These are phyloP conservation scores for Pontoporia blainvillei DNA, from an alignment of 2,113 vertebrate species.

Conservation along the genomic window DNA sequence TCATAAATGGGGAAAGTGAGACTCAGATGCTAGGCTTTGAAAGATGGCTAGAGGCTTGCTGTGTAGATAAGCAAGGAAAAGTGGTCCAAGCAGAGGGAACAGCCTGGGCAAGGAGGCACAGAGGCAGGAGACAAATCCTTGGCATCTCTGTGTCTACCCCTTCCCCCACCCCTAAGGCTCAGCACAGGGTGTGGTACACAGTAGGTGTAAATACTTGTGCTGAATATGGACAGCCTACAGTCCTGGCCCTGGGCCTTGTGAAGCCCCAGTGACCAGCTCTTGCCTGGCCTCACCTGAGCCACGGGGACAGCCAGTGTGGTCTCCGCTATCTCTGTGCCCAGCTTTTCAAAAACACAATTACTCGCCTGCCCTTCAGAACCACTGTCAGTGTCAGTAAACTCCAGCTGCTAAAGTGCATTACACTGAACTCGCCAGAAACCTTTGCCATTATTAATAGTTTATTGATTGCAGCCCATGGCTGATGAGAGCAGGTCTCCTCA, in stretches of 20 bases:
- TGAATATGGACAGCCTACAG: rapidly evolving
- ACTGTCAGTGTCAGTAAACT: conserved; percentile 74
- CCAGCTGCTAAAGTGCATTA: conserved; percentile 72
- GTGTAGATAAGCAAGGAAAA: not conserved
- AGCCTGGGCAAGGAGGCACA: not conserved
- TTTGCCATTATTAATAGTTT: conserved; percentile 78
- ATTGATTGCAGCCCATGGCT: conserved; percentile 73
- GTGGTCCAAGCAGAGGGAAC: not conserved
- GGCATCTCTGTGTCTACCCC: no score
- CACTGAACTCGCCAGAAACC: conserved; percentile 70
- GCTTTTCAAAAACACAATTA: conserved; percentile 69
- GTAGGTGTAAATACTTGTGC: not conserved
- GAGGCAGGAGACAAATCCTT: not conserved
- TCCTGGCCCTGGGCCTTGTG: not conserved
- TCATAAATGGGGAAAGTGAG: not conserved
- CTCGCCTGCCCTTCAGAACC: conserved; percentile 60
- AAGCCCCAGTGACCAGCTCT: not conserved
- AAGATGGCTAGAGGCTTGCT: not conserved
- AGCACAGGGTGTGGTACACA: rapidly evolving
- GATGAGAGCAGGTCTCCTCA: conserved; percentile 14
- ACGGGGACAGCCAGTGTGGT: rapidly evolving
- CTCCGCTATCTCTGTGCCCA: not conserved
- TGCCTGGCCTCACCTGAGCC: not conserved
- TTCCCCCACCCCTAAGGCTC: not conserved
- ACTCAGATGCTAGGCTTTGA: not conserved